These are phyloP conservation scores for Brachypodius melanocephalos DNA, from an alignment of 2,113 vertebrate species.

Conservation along the genomic window DNA sequence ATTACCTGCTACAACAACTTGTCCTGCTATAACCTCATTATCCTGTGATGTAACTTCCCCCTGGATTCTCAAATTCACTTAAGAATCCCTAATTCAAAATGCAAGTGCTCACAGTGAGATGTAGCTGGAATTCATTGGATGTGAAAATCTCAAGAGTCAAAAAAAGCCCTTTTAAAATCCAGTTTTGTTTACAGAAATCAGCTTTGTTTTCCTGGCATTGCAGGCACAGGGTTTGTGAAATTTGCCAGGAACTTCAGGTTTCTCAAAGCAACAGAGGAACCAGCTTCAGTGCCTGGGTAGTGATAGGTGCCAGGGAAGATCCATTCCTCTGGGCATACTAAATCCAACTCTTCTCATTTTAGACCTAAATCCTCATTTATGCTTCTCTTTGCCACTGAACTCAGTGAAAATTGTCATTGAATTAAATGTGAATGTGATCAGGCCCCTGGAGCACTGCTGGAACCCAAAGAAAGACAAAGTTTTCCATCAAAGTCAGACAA, in stretches of 20 bases:
- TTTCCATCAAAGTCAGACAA: background rate
- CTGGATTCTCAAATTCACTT: constrained; percentile 19
- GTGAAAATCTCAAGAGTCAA: background rate
- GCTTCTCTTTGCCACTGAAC: background rate
- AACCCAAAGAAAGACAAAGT: background rate
- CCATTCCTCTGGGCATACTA: background rate
- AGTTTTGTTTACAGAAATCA: background rate
- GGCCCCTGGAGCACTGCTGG: background rate
- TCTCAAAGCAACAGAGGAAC: background rate
- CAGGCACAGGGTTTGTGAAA: background rate
- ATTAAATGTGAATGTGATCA: background rate
- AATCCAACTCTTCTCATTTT: background rate
- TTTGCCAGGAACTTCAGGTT: background rate
- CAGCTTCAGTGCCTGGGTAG: background rate
- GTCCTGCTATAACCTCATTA: background rate
- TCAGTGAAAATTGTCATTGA: background rate
- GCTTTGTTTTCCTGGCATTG: background rate
- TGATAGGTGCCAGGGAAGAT: background rate
- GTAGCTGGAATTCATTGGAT: background rate
- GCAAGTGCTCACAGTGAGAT: background rate
- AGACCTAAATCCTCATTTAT: background rate
- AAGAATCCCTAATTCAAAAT: background rate
- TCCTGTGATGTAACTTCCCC: background rate
- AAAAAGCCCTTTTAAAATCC: background rate
- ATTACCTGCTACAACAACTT: background rate